Conservation (phyloP, 2,113 vertebrate species). For the Nesogale talazaci region DNA sequence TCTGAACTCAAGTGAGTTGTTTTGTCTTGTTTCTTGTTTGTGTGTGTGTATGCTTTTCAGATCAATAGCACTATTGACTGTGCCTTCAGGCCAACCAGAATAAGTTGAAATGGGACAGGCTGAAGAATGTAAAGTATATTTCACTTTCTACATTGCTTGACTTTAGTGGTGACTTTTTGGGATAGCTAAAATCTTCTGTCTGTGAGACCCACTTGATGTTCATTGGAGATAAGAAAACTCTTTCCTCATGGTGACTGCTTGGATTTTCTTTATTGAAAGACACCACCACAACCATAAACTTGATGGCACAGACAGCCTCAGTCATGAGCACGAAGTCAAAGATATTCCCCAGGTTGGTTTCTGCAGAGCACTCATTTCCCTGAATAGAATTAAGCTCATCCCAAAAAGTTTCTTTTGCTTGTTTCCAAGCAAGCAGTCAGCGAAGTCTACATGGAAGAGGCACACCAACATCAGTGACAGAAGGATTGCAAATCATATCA, state of each 20-base stretch:
- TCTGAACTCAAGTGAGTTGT: too few relatives aligned
- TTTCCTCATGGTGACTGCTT: neutral
- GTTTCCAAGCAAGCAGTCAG: too few relatives aligned
- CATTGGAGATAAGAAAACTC: neutral
- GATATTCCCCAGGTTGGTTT: neutral
- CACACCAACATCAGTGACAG: too few relatives aligned
- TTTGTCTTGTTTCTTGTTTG: neutral
- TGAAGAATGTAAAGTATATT: conserved; percentile 5
- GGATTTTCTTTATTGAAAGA: neutral
- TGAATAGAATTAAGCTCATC: neutral
- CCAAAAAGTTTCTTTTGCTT: neutral
- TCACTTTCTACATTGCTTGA: conserved; percentile 1
- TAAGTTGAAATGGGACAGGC: neutral
- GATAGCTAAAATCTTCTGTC: neutral
- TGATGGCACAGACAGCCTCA: neutral
- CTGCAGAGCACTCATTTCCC: neutral
- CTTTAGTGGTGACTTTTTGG: neutral
- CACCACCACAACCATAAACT: neutral
- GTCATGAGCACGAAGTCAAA: neutral
- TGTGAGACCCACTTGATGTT: neutral
- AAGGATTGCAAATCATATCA: too few relatives aligned
- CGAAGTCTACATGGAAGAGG: too few relatives aligned
- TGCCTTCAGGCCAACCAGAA: neutral
- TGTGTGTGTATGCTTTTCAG: neutral
- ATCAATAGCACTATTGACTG: neutral